Evolutionary conservation across 1,140 invertebrate species (phyloP).

Genomic region (Lepidotrigona ventralis): DNA sequence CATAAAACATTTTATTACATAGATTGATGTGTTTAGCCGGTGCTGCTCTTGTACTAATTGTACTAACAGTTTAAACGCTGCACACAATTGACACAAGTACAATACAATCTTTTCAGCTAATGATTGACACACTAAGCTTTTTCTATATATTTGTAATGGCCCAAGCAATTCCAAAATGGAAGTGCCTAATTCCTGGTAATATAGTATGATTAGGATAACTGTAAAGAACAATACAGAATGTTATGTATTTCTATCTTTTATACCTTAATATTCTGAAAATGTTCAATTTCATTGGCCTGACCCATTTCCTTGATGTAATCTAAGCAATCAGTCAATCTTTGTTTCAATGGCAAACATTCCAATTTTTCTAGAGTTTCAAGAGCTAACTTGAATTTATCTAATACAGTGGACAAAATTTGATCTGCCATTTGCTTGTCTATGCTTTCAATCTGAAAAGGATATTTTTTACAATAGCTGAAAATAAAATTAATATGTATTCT

Average conservation of each 20-base stretch:
- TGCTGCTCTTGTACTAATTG: slow-evolving; percentile 74
- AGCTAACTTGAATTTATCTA: slow-evolving; percentile 66
- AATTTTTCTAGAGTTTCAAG: slow-evolving; percentile 71
- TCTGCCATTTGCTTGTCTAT: slow-evolving; percentile 36
- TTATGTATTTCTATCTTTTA: background rate
- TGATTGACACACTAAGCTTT: slow-evolving; percentile 68
- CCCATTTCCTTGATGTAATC: slow-evolving; percentile 77
- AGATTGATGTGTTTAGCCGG: slow-evolving; percentile 70
- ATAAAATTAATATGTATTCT: background rate
- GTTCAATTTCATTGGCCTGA: slow-evolving; percentile 72
- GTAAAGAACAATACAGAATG: background rate
- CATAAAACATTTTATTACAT: slow-evolving; percentile 67
- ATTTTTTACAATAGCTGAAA: background rate
- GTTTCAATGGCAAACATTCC: slow-evolving; percentile 72
- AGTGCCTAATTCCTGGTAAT: slow-evolving; percentile 72
- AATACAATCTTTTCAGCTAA: slow-evolving; percentile 71
- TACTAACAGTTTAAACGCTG: slow-evolving; percentile 71
- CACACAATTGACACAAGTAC: slow-evolving; percentile 72
- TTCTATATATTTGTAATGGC: slow-evolving; percentile 72
- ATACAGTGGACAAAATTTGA: slow-evolving; percentile 53
- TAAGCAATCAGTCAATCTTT: slow-evolving; percentile 71
- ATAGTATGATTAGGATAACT: slow-evolving; percentile 11
- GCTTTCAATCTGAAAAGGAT: slow-evolving; percentile 42
- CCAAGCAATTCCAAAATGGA: slow-evolving; percentile 73
- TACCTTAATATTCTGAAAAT: slow-evolving; percentile 77